Conservation (phyloP, 2,797 vertebrate genomes). For the Varecia variegata region DNA sequence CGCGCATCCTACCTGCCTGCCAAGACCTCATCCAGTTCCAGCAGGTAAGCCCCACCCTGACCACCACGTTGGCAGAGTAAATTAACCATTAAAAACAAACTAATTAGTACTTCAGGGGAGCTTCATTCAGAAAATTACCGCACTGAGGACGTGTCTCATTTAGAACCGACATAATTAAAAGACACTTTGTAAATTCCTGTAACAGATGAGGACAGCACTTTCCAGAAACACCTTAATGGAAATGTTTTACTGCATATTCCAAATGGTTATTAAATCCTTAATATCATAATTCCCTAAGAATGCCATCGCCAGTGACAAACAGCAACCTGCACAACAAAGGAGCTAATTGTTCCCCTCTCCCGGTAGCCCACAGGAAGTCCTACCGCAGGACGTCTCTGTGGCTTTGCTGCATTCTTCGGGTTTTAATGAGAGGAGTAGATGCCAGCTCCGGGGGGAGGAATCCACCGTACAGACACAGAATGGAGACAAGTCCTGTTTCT, state of each 20-base stretch:
- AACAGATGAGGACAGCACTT: slow-evolving; percentile 54
- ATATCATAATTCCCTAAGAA: slow-evolving; percentile 49
- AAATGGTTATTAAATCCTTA: slow-evolving; percentile 48
- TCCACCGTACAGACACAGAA: neutral
- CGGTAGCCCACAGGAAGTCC: neutral
- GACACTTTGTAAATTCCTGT: slow-evolving; percentile 36
- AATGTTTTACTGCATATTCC: slow-evolving; percentile 32
- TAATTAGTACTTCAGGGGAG: slow-evolving; percentile 65
- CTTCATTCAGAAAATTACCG: slow-evolving; percentile 62
- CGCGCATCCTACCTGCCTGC: neutral
- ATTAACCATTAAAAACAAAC: slow-evolving; percentile 51
- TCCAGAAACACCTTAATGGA: slow-evolving; percentile 45
- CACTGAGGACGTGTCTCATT: slow-evolving; percentile 30
- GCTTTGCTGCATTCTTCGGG: neutral
- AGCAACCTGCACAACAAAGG: neutral
- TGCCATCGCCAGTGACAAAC: slow-evolving; percentile 26
- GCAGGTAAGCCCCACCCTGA: slow-evolving; percentile 38
- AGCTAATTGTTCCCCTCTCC: slow-evolving; percentile 11
- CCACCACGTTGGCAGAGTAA: neutral
- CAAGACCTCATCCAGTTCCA: neutral
- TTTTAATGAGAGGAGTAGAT: neutral
- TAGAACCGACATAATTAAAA: slow-evolving; percentile 58
- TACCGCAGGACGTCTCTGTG: neutral
- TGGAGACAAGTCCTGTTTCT: neutral
- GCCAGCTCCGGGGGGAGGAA: neutral